phyloP scores from a whole-genome alignment of 2,888 invertebrate genomes.

The Eugnorisma glareosa region DNA sequence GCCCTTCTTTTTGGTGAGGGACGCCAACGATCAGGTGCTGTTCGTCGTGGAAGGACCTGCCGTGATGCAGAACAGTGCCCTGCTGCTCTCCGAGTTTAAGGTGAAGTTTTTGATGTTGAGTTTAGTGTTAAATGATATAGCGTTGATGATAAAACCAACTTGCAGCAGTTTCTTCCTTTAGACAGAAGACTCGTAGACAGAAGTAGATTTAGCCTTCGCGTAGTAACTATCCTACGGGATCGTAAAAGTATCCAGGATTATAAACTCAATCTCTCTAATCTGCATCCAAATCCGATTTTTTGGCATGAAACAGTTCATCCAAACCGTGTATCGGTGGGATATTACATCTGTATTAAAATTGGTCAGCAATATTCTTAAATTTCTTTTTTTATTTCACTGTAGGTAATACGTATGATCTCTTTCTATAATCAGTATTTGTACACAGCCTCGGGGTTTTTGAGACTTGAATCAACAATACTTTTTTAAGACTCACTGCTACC shows the following conservation, averaged over 20 bases:
- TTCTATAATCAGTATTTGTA: too few relatives aligned
- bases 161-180: background rate
- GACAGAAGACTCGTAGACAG: background rate
- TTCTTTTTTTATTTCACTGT: too few relatives aligned
- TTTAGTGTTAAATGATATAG: too few relatives aligned
- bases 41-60: slow-evolving; percentile 94
- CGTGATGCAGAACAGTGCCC: slow-evolving; percentile 81
- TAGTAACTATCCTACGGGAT: too few relatives aligned
- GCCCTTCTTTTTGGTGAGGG: slow-evolving; percentile 93
- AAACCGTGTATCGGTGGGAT: too few relatives aligned
- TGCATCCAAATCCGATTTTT: background rate
- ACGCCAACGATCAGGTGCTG: slow-evolving; percentile 91
- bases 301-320: too few relatives aligned
- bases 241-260: background rate
- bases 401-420: too few relatives aligned
- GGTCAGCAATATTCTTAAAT: too few relatives aligned
- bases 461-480: background rate
- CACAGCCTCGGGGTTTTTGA: background rate
- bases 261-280: too few relatives aligned
- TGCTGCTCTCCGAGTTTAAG: slow-evolving; percentile 84
- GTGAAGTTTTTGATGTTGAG: slow-evolving; percentile 68
- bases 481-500: background rate
- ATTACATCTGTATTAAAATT: too few relatives aligned
- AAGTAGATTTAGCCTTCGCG: background rate
- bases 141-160: background rate